Base-by-base conservation (phyloP, 64 coral and sea anemone species). In the Actinia tenebrosa region DNA sequence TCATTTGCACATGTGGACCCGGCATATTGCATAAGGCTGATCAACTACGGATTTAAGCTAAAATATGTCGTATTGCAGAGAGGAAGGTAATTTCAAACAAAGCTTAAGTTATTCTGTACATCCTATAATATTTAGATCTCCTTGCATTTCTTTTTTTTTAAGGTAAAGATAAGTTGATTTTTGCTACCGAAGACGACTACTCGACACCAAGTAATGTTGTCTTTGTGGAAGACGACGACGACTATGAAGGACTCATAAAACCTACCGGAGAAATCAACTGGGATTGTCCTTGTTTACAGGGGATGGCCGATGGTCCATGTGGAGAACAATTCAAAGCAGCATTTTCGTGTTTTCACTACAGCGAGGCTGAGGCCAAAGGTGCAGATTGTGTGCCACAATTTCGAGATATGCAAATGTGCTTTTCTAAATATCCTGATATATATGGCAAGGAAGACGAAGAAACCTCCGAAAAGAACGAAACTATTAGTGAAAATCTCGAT, bases 81-180 rank as follows among this genome's bases (percentile, higher is more conserved):
- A 95, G 79, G 97, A 99, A 93, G 97, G 97, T 99, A 89, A 79
- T 47, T n/a, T 83, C 8, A 44, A 22, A 52, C 9, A 10, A 14
- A 75, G 16, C 7, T 75, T 45, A 0, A 20, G 60, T 9, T 43
- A 10, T 13, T 44, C 26, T 27, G 4, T 52, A 11, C 19, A 63
- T 83, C 20, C 71, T 26, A 16, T 46, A 18, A 89, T 50, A 87
- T 25, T 6, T 27, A 78, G n/a, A 23, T 60, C 63, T 60, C 19
- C 18, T 87, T 85, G 87, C 59, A 37, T 0, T 9, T 64, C 7
- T 44, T 80, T 10, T 66, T 80, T 10, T 66, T 80, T 18, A 77
- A 99, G 97, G 97, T 60, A 99, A 99, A 95, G 97, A 99, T 88
- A 92, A 90, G 82, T 53, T 99, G 16, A 99, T 99, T 47, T 99